Evolutionary conservation across 2,888 invertebrate genomes (phyloP), one percentile per base, ranked within the genome.

Genomic region (Molanna angustata): DNA sequence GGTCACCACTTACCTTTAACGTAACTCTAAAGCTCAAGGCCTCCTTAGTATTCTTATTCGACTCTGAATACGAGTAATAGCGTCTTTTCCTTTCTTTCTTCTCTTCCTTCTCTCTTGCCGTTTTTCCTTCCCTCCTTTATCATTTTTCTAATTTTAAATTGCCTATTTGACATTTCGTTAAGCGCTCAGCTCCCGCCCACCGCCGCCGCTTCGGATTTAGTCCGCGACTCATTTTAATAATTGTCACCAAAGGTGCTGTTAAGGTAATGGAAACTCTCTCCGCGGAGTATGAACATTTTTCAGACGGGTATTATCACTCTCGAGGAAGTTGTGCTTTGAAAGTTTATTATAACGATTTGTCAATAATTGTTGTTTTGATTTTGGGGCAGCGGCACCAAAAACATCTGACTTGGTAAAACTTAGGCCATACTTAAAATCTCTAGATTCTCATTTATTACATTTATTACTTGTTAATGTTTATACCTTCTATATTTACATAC

Each of bases 161-260:
- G 49, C 41, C 22, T n/a, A n/a, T 27, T 40, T 41, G 49, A 27
- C 33, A 43, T 31, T 4, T 19, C 22, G 14, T 9, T 19, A 20
- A 49, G 42, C 19, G 49, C 27, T 40, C 27, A 14, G 16, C 17
- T 6, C 41, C 41, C 41, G 37, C 22, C 4, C 14, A 22, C 22
- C 19, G 14, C 14, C 27, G 16, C 17, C n/a, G 31, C 41, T 18
- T 18, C 16, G 19, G 43, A 39, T 39, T 47, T 39, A 18, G 40
- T 20, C 46, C 35, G 11, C 16, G 47, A 33, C 54, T 54, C 57
- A 57, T 57, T 54, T 57, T 57, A 54, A 52, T 57, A 57, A 57
- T 57, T 54, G 57, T 48, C 57, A 50, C 40, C 57, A 37, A 43
- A 47, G 57, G 57, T 52, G 46, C 54, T 44, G 50, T 57, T 54